Percentiles rank a stretch among this genome's conserved stretches.
These are phyloP conservation scores for Drosophila barbarae DNA, from an alignment of 2,888 invertebrate genomes.

Conservation along the genomic window DNA sequence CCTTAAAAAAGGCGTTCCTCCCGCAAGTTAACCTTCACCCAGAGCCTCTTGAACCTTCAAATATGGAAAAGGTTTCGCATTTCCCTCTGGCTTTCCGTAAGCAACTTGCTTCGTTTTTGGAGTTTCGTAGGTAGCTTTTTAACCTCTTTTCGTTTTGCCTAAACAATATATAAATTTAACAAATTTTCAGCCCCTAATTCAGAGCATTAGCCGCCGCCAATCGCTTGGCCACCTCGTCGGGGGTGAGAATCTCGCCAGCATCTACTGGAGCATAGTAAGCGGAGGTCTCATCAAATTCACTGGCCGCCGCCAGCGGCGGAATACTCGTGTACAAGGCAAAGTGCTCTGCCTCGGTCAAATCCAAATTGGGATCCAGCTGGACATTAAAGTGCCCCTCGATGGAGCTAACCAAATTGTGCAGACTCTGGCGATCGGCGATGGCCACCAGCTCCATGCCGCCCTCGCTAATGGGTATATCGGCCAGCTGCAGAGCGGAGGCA, in stretches of 20 bases:
- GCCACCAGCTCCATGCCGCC: slow-evolving; percentile 83
- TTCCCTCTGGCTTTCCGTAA: slow-evolving; percentile 1
- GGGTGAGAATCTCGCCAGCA: slow-evolving; percentile 85
- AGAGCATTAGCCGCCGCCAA: slow-evolving; percentile 72
- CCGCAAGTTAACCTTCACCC: slow-evolving; percentile 12
- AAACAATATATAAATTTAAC: slow-evolving; percentile 13
- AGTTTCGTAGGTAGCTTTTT: slow-evolving; percentile 24
- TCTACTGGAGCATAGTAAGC: slow-evolving; percentile 93
- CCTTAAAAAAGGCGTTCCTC: slow-evolving; percentile 5
- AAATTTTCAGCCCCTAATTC: slow-evolving; percentile 16
- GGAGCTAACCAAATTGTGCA: slow-evolving; percentile 77
- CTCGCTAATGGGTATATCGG: slow-evolving; percentile 79
- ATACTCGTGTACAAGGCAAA: slow-evolving; percentile 92
- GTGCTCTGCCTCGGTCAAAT: slow-evolving; percentile 92
- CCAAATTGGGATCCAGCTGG: slow-evolving; percentile 81
- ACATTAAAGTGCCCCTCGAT: slow-evolving; percentile 79
- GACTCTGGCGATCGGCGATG: slow-evolving; percentile 79
- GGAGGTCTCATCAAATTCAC: slow-evolving; percentile 93
- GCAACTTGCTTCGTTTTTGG: slow-evolving; percentile 26
- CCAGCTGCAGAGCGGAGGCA: slow-evolving; percentile 79
- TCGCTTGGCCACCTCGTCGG: slow-evolving; percentile 78
- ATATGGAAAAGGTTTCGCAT: neutral
- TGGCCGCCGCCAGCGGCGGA: slow-evolving; percentile 91
- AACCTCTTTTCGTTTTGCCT: slow-evolving; percentile 28
- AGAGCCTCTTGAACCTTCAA: neutral